Conservation (phyloP, 2,797 vertebrate species). For the Diceros bicornis region DNA sequence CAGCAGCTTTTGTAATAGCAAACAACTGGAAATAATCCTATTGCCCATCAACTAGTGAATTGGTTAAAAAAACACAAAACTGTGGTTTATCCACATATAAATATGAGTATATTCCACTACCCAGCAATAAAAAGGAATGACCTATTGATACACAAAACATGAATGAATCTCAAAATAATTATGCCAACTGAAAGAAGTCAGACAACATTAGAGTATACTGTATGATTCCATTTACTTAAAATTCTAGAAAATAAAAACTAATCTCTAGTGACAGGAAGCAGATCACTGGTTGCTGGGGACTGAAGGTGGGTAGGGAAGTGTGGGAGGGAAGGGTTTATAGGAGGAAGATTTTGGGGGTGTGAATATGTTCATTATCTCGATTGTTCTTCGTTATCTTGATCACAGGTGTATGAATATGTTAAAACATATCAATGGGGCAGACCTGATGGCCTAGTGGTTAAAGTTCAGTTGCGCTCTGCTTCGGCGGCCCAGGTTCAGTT, state of each 20-base stretch:
- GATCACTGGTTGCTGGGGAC: background rate
- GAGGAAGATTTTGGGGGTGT: background rate
- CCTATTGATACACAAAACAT: background rate
- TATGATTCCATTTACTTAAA: background rate
- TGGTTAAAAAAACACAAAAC: background rate
- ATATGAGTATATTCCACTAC: background rate
- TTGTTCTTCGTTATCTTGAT: background rate
- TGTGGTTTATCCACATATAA: background rate
- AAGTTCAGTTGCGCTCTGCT: too few species aligned
- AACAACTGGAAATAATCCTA: background rate
- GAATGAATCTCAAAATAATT: conserved; percentile 21
- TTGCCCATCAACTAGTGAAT: background rate
- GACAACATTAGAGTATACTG: background rate
- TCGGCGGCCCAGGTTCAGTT: too few species aligned
- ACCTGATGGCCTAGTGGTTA: too few species aligned
- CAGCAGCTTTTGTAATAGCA: background rate
- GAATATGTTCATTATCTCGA: background rate
- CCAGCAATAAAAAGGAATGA: background rate
- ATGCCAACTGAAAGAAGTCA: background rate
- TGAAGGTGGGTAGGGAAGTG: background rate
- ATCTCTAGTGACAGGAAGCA: background rate
- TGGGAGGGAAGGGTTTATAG: background rate
- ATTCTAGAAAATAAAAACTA: background rate
- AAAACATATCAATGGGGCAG: background rate
- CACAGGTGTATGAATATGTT: background rate